Conservation (phyloP, 2,113 vertebrate genomes). For the Crotalus viridis region DNA sequence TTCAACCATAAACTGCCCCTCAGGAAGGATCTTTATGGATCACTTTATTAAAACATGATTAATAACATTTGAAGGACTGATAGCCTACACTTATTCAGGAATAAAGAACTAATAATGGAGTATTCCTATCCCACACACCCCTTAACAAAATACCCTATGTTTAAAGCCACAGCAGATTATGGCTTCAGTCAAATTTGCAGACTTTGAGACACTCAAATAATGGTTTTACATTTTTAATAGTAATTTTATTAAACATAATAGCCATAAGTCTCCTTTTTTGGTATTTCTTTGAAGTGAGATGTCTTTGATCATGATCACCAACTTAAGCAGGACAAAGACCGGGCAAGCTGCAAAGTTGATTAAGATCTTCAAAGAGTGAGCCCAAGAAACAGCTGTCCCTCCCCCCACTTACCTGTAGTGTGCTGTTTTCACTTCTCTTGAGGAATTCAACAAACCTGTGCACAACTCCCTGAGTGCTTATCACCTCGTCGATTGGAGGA, state of each 20-base stretch:
- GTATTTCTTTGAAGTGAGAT: background rate
- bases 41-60: background rate
- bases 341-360: background rate
- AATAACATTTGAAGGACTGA: background rate
- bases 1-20: background rate
- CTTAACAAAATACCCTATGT: background rate
- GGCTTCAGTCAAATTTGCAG: background rate
- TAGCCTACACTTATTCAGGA: background rate
- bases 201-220: background rate
- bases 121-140: background rate
- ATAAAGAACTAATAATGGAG: background rate
- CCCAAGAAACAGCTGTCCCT: background rate
- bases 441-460: constrained; percentile 96
- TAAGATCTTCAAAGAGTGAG: background rate
- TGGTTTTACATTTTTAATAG: background rate
- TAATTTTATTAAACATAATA: background rate
- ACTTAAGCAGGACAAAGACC: background rate
- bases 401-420: constrained; percentile 83
- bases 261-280: background rate
- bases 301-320: background rate
- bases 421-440: constrained; percentile 90
- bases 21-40: background rate
- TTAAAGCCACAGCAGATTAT: background rate
- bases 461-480: constrained; percentile 90
- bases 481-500: constrained; percentile 98